Percentiles rank a stretch among this genome's conserved stretches.
Conservation (phyloP, 1,140 invertebrate genomes). For the Hyposmocoma kahamanoa region DNA sequence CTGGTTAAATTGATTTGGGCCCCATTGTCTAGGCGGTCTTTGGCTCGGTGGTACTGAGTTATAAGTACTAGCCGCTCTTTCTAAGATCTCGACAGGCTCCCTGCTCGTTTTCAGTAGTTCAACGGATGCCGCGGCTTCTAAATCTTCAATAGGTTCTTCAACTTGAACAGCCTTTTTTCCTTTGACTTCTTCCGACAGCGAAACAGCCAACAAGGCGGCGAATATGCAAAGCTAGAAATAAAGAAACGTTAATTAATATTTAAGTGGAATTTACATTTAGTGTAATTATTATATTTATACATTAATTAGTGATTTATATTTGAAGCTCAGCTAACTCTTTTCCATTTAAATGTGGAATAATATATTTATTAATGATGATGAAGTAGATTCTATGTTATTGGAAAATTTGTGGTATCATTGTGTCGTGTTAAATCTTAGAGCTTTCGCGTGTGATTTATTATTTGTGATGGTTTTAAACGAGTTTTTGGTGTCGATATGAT, state of each 20-base stretch:
- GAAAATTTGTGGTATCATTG: no score
- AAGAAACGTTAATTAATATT: conserved; percentile 11
- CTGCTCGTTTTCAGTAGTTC: conserved; percentile 9
- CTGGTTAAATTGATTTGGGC: background rate
- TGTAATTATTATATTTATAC: no score
- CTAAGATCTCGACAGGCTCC: conserved; percentile 14
- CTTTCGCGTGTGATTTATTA: no score
- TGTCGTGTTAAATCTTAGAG: no score
- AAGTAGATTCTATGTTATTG: no score
- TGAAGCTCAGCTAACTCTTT: no score
- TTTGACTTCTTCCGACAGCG: conserved; percentile 31
- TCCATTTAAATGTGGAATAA: no score
- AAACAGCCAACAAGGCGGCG: conserved; percentile 37
- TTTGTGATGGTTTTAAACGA: no score
- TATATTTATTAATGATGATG: no score
- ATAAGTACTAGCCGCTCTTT: conserved; percentile 22
- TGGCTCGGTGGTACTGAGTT: conserved; percentile 17
- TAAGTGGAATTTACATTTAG: background rate
- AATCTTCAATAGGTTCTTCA: conserved; percentile 20
- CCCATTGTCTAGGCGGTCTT: conserved; percentile 4
- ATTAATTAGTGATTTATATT: no score
- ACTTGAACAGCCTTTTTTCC: conserved; percentile 11
- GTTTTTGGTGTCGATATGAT: no score
- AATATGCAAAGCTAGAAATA: conserved; percentile 42
- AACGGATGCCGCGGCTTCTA: conserved; percentile 26